Evolutionary conservation across 23 tunicate genomes (phyloP).

Genomic region (Halocynthia aurantium): DNA sequence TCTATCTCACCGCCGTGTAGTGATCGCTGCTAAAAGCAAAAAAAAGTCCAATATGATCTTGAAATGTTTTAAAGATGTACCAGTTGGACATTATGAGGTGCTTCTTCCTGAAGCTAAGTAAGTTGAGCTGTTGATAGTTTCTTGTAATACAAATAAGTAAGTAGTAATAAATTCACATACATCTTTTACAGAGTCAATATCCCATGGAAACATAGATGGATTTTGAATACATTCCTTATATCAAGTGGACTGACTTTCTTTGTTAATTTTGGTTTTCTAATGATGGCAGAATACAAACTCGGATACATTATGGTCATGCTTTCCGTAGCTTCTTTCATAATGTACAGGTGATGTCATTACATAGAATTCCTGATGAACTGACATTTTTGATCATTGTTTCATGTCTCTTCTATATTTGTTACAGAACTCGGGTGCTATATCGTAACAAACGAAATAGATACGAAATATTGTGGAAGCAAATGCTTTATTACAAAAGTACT

Average conservation of each 20-base stretch:
- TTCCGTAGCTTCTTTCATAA: conserved; percentile 32
- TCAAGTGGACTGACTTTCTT: conserved; percentile 47
- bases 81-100: conserved; percentile 59
- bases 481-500: conserved; percentile 76
- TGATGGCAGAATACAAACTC: conserved; percentile 47
- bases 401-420: neutral
- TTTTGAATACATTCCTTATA: conserved; percentile 35
- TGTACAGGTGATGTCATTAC: conserved; percentile 29
- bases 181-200: conserved; percentile 34
- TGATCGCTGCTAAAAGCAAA: conserved; percentile 61
- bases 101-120: conserved; percentile 74
- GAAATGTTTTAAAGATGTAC: conserved; percentile 75
- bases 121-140: neutral
- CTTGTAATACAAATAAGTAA: neutral
- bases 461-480: conserved; percentile 44
- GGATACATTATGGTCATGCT: conserved; percentile 35
- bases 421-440: conserved; percentile 39
- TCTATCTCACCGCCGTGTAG: conserved; percentile 41
- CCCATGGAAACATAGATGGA: conserved; percentile 33
- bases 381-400: neutral
- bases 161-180: neutral
- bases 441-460: conserved; percentile 40
- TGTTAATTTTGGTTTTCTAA: conserved; percentile 52
- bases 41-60: conserved; percentile 59
- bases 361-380: neutral